Evolutionary conservation across 37 sponge, comb jelly and placozoan species (phyloP).

Genomic region (Geodia barretti): DNA sequence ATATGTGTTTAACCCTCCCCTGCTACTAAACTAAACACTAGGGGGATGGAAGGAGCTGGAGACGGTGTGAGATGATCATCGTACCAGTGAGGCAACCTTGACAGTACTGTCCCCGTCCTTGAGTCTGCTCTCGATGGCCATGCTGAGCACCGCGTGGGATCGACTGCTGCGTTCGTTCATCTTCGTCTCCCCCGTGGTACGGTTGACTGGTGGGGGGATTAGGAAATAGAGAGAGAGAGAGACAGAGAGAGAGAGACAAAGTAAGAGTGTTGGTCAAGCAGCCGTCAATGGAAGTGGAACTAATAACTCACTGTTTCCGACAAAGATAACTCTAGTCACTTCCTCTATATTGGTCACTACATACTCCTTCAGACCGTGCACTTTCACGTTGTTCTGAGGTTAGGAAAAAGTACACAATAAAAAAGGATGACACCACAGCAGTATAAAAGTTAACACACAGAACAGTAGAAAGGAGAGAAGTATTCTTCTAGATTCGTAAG

Average conservation of each 20-base stretch:
- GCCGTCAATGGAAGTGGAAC: no score
- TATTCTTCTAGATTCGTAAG: no score
- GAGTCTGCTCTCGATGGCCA: slow-evolving; percentile 76
- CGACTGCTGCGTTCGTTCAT: slow-evolving; percentile 91
- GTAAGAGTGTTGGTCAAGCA: no score
- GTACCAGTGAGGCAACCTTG: slow-evolving; percentile 65
- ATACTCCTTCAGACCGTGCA: slow-evolving; percentile 46
- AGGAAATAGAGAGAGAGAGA: no score
- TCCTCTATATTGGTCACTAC: slow-evolving; percentile 10
- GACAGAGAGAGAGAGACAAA: not conserved
- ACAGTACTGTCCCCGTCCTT: slow-evolving; percentile 52
- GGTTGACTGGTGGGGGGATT: slow-evolving; percentile 55
- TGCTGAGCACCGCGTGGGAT: slow-evolving; percentile 87
- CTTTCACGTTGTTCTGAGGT: slow-evolving; percentile 48
- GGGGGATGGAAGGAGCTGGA: no score
- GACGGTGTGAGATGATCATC: no score
- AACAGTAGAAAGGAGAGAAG: not conserved
- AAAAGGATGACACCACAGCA: no score
- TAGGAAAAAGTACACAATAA: no score
- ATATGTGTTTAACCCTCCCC: no score
- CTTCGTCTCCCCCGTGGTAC: slow-evolving; percentile 76
- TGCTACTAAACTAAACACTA: no score
- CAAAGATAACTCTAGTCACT: slow-evolving; percentile 7
- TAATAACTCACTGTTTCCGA: slow-evolving; percentile 40
- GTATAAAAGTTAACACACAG: not conserved